These are phyloP conservation scores for Drosophila teissieri DNA, from an alignment of 1,140 invertebrate species.

Conservation along the genomic window DNA sequence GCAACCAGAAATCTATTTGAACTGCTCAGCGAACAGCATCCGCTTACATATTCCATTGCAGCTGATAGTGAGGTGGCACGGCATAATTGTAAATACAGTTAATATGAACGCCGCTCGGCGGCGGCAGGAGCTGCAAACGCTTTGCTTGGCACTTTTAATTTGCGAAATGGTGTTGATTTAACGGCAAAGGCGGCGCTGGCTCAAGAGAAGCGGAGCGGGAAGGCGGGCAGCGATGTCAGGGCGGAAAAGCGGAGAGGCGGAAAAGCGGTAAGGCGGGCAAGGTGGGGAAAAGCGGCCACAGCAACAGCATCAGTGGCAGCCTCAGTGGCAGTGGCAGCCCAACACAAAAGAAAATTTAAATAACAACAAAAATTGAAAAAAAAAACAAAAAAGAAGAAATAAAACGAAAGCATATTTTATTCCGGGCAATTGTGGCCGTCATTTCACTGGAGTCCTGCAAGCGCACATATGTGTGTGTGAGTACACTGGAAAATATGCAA, in stretches of 20 bases:
- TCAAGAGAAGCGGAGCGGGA: slow-evolving; percentile 5
- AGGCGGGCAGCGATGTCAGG: slow-evolving; percentile 14
- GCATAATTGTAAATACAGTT: slow-evolving; percentile 82
- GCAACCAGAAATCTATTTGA: too few relatives aligned
- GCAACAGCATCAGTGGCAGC: slow-evolving; percentile 23
- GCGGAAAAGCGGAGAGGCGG: not conserved
- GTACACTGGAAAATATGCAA: not conserved
- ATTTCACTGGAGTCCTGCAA: slow-evolving; percentile 36
- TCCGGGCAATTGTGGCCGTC: slow-evolving; percentile 67
- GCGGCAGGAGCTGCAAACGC: slow-evolving; percentile 25
- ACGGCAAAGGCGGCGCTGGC: slow-evolving; percentile 55
- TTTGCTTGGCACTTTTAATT: slow-evolving; percentile 81
- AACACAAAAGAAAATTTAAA: slow-evolving; percentile 72
- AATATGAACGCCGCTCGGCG: slow-evolving; percentile 62
- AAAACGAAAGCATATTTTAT: slow-evolving; percentile 46
- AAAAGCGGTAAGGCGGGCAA: not conserved
- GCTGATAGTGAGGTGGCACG: slow-evolving; percentile 37
- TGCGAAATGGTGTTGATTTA: slow-evolving; percentile 84
- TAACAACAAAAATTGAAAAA: slow-evolving; percentile 40
- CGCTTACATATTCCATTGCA: not conserved
- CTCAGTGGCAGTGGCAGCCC: slow-evolving; percentile 22
- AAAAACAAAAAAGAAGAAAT: not conserved
- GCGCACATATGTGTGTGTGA: slow-evolving; percentile 7
- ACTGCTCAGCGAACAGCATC: not conserved
- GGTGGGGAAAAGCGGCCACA: not conserved